Evolutionary conservation across 2,113 vertebrate species (phyloP), one percentile per base, ranked within the genome.

Genomic region (Pseudopipra pipra): DNA sequence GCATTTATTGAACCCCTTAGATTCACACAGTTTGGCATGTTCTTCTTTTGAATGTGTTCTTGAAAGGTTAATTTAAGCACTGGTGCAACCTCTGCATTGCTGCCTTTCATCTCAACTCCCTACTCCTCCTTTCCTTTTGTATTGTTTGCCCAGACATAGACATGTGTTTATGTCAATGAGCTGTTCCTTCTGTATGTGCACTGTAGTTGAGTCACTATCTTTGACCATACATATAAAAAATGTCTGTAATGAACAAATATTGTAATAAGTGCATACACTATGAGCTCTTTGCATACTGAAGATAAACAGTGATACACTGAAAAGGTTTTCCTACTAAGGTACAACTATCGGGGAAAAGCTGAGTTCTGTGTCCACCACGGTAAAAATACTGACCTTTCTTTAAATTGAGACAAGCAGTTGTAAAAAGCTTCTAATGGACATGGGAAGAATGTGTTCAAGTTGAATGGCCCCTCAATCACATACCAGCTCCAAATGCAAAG

Each of bases 401-500:
- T 77, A 58, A 85, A 80, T 5, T 8, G 15, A 71, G 35, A 33
- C 18, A 87, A 87, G 11, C 3, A 56, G 33, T 35, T 78, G 12
- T 39, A 44, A 35, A 82, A 83, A 62, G 11, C 19, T 82, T 78
- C 18, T 65, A 41, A 68, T 1, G 1, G 25, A 54, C 2, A 4
- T 0, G 2, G 21, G 39, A 95, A 67, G 25, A 67, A 51, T 11
- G 21, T 22, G 9, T 56, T 84, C n/a, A 87, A 30, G 24, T 65
- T 56, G 44, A 82, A 82, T 9, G 28, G 28, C 68, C 54, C 18
- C 24, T 54, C 55, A 71, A 14, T 58, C 54, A 98, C 98, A 87
- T 95, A 99, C 99, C 98, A 96, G 98, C 99, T 96, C 99, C 99
- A 90, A 99, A 99, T 17, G 98, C 98, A 81, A 99, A 99, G 97